Percentiles rank a stretch among this genome's conserved stretches.
phyloP scores from a whole-genome alignment of 2,797 vertebrate genomes.

The Aselliscus stoliczkanus region DNA sequence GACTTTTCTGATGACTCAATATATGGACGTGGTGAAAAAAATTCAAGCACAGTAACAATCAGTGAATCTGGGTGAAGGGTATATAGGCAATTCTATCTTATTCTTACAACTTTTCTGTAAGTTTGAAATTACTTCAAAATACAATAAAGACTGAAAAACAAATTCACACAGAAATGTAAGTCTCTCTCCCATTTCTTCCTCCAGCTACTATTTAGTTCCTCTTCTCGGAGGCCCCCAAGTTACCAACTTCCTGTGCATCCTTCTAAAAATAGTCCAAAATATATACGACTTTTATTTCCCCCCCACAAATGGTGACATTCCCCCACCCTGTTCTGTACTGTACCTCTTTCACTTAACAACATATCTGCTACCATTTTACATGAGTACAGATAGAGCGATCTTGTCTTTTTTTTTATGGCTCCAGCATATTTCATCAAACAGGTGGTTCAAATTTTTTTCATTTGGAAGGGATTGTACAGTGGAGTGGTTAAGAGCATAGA shows the following conservation, averaged over 20 bases:
- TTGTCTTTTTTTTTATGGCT: not conserved
- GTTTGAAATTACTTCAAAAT: not conserved
- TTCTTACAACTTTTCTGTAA: not conserved
- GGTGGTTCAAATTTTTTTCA: not conserved
- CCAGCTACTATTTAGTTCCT: not conserved
- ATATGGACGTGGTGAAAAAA: not conserved
- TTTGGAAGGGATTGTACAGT: not conserved
- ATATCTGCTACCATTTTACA: not conserved
- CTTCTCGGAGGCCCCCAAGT: not conserved
- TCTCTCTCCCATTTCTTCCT: not conserved
- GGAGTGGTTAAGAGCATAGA: not conserved
- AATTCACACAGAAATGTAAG: not conserved
- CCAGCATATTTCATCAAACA: not conserved
- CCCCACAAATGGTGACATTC: not conserved
- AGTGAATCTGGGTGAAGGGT: not conserved
- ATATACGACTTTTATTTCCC: not conserved
- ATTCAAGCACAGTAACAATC: not conserved
- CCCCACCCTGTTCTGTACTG: not conserved
- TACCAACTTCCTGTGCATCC: slow-evolving; percentile 12
- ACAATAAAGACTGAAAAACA: not conserved
- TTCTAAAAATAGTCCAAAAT: slow-evolving; percentile 12
- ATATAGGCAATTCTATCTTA: not conserved
- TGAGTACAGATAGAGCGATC: not conserved
- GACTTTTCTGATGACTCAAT: no score
- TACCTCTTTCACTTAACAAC: not conserved